Evolutionary conservation across 1,140 invertebrate species (phyloP).

Genomic region (Babylonia areolata): DNA sequence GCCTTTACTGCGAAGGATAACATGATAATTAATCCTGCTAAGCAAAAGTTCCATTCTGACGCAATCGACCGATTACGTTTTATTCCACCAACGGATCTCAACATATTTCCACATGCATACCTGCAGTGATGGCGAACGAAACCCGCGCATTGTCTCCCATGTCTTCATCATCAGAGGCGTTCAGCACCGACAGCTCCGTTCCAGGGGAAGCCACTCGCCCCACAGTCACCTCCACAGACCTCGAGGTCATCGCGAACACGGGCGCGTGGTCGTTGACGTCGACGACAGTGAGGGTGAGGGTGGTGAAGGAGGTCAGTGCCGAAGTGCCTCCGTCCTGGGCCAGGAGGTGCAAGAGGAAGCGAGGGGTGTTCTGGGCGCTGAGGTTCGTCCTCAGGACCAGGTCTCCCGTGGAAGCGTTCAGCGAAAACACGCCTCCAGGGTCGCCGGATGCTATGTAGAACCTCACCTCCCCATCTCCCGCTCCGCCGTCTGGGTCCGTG

Average conservation of each 20-base stretch:
- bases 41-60: too few species aligned
- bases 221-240: neutral
- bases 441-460: neutral
- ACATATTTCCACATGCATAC: neutral
- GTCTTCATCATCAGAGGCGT: conserved; percentile 22
- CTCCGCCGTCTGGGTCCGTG: neutral
- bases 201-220: neutral
- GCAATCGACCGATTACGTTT: too few species aligned
- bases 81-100: too few species aligned
- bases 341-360: neutral
- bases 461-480: neutral
- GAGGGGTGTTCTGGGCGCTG: neutral
- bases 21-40: too few species aligned
- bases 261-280: conserved; percentile 25
- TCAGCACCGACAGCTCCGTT: neutral
- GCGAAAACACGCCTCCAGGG: neutral
- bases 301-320: neutral
- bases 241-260: neutral
- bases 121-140: neutral
- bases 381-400: neutral
- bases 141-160: neutral
- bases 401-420: neutral
- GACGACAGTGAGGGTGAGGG: neutral
- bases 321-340: neutral
- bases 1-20: too few species aligned